A percentile compares a stretch with the other conserved stretches of the same genome.
phyloP scores from a whole-genome alignment of 2,797 vertebrate genomes.

The Poecilia gillii region DNA sequence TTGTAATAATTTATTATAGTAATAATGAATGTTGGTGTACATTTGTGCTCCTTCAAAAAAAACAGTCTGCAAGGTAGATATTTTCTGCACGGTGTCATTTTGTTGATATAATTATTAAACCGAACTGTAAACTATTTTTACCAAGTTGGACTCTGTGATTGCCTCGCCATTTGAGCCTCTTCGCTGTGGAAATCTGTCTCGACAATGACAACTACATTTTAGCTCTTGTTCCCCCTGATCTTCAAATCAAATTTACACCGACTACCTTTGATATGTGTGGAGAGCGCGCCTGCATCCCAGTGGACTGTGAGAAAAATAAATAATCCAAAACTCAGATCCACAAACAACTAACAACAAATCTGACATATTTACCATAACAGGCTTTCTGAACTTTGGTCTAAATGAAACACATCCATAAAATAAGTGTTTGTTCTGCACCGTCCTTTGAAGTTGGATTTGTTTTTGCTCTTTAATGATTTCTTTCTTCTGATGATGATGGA shows the following conservation, averaged over 20 bases:
- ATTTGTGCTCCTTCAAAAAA: conserved; percentile 33
- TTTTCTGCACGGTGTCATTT: conserved; percentile 53
- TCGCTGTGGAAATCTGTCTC: conserved; percentile 65
- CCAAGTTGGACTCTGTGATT: conserved; percentile 59
- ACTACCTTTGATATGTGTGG: conserved; percentile 78
- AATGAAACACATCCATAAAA: conserved; percentile 83
- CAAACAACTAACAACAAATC: conserved; percentile 79
- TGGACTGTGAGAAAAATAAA: conserved; percentile 78
- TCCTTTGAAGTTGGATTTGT: conserved; percentile 83
- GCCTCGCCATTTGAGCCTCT: conserved; percentile 60
- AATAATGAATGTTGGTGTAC: conserved; percentile 15
- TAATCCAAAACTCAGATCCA: conserved; percentile 76
- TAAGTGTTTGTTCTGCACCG: conserved; percentile 81
- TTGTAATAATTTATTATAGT: background rate
- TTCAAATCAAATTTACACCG: conserved; percentile 77
- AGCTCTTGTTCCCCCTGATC: conserved; percentile 76
- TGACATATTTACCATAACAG: conserved; percentile 84
- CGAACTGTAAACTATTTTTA: conserved; percentile 64
- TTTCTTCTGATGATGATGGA: conserved; percentile 87
- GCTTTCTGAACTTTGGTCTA: conserved; percentile 78
- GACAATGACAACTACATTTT: conserved; percentile 76
- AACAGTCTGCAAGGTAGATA: conserved; percentile 46
- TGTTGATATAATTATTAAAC: conserved; percentile 55
- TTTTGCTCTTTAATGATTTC: conserved; percentile 86
- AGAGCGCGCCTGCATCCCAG: conserved; percentile 81